Evolutionary conservation across 2,113 vertebrate species (phyloP), one percentile per base, ranked within the genome.

Genomic region (Mungos mungo): DNA sequence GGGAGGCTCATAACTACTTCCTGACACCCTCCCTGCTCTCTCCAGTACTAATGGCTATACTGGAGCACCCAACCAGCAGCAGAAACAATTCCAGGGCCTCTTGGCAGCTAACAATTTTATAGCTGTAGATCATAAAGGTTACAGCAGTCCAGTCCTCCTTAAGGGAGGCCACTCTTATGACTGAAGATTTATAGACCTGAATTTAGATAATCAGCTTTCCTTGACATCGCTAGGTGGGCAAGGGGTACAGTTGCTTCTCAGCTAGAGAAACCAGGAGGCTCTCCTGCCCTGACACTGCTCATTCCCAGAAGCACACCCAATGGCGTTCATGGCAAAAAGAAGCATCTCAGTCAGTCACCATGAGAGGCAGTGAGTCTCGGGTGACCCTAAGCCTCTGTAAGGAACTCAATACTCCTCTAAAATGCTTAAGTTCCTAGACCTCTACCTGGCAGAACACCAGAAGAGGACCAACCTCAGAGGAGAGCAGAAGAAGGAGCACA

Each of bases 61-160:
- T 0, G 15, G 50, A 87, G 82, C 19, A 63, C 45, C 81, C 38
- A 47, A 52, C 72, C 35, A 21, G 47, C 65, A 77, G 92, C 83
- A 68, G 10, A 76, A 5, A 60, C 92, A 95, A 91, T 71, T 69
- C 80, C 74, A 0, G 3, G 13, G 90, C 94, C 93, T 88, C 80
- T 6, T 84, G 97, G 0, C 60, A 82, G 31, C 85, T 89, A 96
- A 97, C 92, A 96, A 91, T 90, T 98, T 98, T 96, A 96, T 18
- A 76, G 96, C 83, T 88, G 45, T 94, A 85, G 90, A 97, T 95
- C 50, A 86, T 96, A 76, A 96, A 95, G 77, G 81, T 96, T 79
- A 96, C 35, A 21, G 80, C 74, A 38, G 23, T 71, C 74, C 84
- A 52, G 27, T 74, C 77, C 84, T 95, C 93, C 95, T 98, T 77